Base-by-base conservation (phyloP, 2,888 invertebrate genomes). In the Ormyrus labotus region DNA sequence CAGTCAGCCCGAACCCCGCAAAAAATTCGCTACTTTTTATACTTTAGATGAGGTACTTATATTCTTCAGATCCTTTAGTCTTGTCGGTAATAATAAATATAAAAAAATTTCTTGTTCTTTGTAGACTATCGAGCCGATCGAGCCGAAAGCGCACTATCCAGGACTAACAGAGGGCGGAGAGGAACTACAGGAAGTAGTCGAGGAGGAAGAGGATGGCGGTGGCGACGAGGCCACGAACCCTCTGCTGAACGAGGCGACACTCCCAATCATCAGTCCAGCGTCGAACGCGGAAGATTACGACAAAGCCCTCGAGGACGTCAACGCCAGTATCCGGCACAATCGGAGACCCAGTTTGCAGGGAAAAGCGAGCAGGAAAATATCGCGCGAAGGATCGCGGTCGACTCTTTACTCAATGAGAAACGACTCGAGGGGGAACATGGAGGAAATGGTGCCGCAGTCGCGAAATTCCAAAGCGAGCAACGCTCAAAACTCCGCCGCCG, bases 1-100 rank as follows among this genome's bases (percentile, higher is more conserved):
- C 58, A 72, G 78, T 57, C 84, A 78, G 48, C 57, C 86, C 9
- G 76, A 79, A 6, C 51, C 71, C 1, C 63, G 74, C 19, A 76
- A 83, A n/a, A 87, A 84, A 65, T 83, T 85, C 19, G 86, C 88
- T 6, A 86, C 86, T 34, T 89, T 89, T 82, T 88, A 89, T 76
- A 87, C 88, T 34, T 84, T 85, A 57, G 85, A 87, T 70, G 87
- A 87, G 86, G 87, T 75, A 80, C 73, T 60, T 60, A 34, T 10
- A 34, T 77, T 64, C 34, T 64, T 64, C 48, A 48, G 1, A 13
- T 11, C 8, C 7, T 65, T 51, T 47, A 11, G 5, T 47, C 3
- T 63, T 63, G n/a, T 63, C 11, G 0, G 19, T 19, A 19, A 2
- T 19, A 0, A 19, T 19, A 19, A 19, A 19, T 19, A 19, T 1